Evolutionary conservation across 2,113 vertebrate genomes (phyloP).

Genomic region (Odontophorus gujanensis): DNA sequence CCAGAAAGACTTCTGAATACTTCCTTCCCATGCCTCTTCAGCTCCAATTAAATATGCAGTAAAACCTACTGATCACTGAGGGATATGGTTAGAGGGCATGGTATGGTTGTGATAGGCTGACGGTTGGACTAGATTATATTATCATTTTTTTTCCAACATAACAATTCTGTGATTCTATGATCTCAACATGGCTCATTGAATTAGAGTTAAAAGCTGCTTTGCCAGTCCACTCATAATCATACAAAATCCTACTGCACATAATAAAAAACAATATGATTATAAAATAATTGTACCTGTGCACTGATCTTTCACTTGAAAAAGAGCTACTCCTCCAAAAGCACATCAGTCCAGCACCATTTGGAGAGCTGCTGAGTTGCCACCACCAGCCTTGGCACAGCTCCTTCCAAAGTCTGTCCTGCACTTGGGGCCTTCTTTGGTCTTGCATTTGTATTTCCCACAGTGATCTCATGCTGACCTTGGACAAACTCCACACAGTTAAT

Average conservation of each 20-base stretch:
- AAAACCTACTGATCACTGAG: background rate
- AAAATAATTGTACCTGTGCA: background rate
- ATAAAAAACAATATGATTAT: background rate
- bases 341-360: background rate
- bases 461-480: background rate
- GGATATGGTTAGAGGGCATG: no score
- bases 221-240: background rate
- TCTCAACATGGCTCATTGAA: background rate
- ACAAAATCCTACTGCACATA: background rate
- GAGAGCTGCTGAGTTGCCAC: background rate
- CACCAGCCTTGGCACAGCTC: fast-evolving
- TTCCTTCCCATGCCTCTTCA: background rate
- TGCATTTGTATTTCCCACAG: background rate
- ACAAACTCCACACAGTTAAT: background rate
- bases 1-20: background rate
- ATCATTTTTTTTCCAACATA: no score
- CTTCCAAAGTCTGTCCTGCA: background rate
- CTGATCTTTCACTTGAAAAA: background rate
- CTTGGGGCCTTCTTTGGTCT: background rate
- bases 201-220: background rate
- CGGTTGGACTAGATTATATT: no score
- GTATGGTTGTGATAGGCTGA: no score
- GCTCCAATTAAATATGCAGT: background rate
- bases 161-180: no score
- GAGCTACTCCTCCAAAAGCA: background rate